phyloP scores from a whole-genome alignment of 2,888 invertebrate species.

The Mantis religiosa region DNA sequence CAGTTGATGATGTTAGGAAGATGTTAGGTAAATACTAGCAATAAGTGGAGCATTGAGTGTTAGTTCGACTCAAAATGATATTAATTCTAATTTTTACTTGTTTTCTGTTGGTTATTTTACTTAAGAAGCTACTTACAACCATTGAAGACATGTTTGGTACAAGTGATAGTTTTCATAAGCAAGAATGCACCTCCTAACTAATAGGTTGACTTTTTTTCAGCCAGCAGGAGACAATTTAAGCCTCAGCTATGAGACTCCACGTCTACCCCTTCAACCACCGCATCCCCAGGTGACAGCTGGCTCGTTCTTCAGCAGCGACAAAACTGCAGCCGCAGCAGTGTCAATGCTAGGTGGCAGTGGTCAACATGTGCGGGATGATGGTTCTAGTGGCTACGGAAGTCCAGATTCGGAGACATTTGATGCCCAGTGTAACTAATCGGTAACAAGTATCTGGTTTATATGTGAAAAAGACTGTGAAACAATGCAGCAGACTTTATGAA shows the following conservation, averaged over 20 bases:
- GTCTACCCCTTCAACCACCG: slow-evolving; percentile 30
- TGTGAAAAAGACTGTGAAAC: background rate
- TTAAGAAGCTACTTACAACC: too few relatives aligned
- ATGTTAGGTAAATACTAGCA: too few relatives aligned
- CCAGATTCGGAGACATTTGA: slow-evolving; percentile 66
- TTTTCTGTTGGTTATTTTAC: too few relatives aligned
- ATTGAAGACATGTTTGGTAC: too few relatives aligned
- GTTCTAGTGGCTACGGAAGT: slow-evolving; percentile 75
- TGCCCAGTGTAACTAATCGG: slow-evolving; percentile 33
- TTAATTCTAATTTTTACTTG: too few relatives aligned
- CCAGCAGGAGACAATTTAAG: slow-evolving; percentile 46
- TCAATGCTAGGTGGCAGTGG: slow-evolving; percentile 15
- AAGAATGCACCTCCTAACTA: background rate
- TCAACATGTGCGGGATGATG: slow-evolving; percentile 53
- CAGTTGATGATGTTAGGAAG: too few relatives aligned
- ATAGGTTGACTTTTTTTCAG: slow-evolving; percentile 40
- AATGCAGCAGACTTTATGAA: background rate
- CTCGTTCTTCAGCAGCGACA: background rate
- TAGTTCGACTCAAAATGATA: too few relatives aligned
- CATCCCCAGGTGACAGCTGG: slow-evolving; percentile 35
- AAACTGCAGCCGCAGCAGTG: background rate
- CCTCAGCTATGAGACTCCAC: slow-evolving; percentile 40
- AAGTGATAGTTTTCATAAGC: background rate
- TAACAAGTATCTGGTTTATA: background rate
- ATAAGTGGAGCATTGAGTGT: too few relatives aligned